Percentiles rank a stretch among this genome's conserved stretches.
Conservation (phyloP, 2,888 invertebrate genomes). For the Hypolimnas misippus region DNA sequence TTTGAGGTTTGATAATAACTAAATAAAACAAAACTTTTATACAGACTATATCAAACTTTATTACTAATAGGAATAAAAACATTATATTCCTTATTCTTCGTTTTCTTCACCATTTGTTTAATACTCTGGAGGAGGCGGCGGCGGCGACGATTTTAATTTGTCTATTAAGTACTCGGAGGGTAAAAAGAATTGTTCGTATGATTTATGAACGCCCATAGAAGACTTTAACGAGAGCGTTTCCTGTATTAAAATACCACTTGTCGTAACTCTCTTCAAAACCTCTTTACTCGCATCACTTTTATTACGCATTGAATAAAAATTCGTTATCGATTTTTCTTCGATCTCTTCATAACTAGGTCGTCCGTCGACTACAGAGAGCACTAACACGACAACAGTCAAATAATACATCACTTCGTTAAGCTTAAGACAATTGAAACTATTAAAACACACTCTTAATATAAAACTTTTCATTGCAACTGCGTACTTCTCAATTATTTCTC, state of each 20-base stretch:
- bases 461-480: conserved; percentile 8
- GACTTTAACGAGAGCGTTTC: not conserved
- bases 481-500: conserved; percentile 17
- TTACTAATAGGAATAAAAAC: not conserved
- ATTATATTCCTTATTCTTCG: not conserved
- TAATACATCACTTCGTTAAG: conserved; percentile 13
- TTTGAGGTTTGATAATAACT: too few relatives aligned
- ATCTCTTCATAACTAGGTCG: conserved; percentile 7
- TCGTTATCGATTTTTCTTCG: conserved; percentile 3
- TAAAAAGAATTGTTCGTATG: not conserved
- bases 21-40: not conserved
- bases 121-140: conserved; percentile 20
- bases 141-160: conserved; percentile 10
- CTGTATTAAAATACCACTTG: not conserved
- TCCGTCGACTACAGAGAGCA: conserved; percentile 6
- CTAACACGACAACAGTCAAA: conserved; percentile 16
- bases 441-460: not conserved
- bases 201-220: not conserved
- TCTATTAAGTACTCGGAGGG: conserved; percentile 18
- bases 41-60: not conserved
- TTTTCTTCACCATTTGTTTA: not conserved
- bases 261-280: not conserved
- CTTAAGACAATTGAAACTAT: not conserved
- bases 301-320: not conserved
- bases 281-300: conserved; percentile 1